A percentile compares a stretch with the other conserved stretches of the same genome.
phyloP scores from a whole-genome alignment of 2,797 vertebrate species.

The Hippocampus kuda region DNA sequence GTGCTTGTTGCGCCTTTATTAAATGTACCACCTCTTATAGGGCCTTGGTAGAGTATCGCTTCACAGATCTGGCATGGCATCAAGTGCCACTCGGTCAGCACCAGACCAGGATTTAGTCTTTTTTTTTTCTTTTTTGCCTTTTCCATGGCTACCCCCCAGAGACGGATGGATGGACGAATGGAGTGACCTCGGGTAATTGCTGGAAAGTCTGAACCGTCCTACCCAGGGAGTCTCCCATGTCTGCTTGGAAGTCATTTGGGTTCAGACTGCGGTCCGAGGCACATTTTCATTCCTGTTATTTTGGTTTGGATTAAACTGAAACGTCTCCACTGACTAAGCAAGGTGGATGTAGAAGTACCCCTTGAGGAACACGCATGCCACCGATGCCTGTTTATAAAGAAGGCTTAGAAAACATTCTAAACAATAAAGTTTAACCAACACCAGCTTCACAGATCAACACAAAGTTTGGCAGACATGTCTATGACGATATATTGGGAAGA shows the following conservation, averaged over 20 bases:
- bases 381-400: not conserved
- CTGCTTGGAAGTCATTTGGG: conserved; percentile 3
- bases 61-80: not conserved
- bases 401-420: not conserved
- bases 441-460: not conserved
- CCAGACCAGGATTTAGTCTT: not conserved
- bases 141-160: not conserved
- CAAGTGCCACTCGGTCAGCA: not conserved
- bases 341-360: not conserved
- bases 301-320: conserved; percentile 9
- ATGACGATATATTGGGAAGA: too few relatives aligned
- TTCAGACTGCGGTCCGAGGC: not conserved
- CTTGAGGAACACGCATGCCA: not conserved
- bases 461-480: not conserved
- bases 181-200: conserved; percentile 1
- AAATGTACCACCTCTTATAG: not conserved
- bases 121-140: not conserved
- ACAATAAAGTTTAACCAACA: not conserved
- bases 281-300: conserved; percentile 6
- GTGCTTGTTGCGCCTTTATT: not conserved
- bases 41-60: not conserved
- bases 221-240: conserved; percentile 1
- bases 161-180: not conserved
- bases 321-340: conserved; percentile 2
- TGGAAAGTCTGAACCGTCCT: conserved; percentile 5